A percentile compares a stretch with the other conserved stretches of the same genome.
Conservation (phyloP, 2,113 vertebrate species). For the Carassius auratus region DNA sequence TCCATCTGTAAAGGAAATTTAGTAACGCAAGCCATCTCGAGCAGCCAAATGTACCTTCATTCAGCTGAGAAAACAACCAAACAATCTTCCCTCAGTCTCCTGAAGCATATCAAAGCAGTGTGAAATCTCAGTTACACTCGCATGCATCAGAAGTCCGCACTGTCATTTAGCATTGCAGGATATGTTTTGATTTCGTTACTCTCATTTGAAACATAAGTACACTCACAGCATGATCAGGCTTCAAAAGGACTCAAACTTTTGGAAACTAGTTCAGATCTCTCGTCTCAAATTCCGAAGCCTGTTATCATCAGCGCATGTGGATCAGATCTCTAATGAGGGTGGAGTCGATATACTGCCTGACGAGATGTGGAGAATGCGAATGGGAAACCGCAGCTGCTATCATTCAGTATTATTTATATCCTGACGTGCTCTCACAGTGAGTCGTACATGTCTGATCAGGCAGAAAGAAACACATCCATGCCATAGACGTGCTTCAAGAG, state of each 20-base stretch:
- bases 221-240: conserved; percentile 18
- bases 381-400: conserved; percentile 11
- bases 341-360: neutral
- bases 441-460: neutral
- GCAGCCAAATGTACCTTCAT: neutral
- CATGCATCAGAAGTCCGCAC: neutral
- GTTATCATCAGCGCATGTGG: conserved; percentile 12
- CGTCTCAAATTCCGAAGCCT: neutral
- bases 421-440: neutral
- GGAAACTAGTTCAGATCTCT: conserved; percentile 25
- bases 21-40: neutral
- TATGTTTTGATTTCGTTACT: conserved; percentile 2
- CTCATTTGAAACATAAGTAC: conserved; percentile 16
- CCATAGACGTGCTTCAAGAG: neutral
- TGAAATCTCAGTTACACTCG: neutral
- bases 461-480: conserved; percentile 20
- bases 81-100: neutral
- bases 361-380: neutral
- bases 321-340: conserved; percentile 26
- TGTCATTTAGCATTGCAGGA: neutral
- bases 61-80: conserved; percentile 6
- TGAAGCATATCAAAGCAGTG: neutral
- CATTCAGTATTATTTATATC: conserved; percentile 7
- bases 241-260: conserved; percentile 15
- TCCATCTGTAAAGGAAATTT: neutral